Evolutionary conservation across 2,113 vertebrate genomes (phyloP), one percentile per base, ranked within the genome.

Genomic region (Neodon shergylaensis): DNA sequence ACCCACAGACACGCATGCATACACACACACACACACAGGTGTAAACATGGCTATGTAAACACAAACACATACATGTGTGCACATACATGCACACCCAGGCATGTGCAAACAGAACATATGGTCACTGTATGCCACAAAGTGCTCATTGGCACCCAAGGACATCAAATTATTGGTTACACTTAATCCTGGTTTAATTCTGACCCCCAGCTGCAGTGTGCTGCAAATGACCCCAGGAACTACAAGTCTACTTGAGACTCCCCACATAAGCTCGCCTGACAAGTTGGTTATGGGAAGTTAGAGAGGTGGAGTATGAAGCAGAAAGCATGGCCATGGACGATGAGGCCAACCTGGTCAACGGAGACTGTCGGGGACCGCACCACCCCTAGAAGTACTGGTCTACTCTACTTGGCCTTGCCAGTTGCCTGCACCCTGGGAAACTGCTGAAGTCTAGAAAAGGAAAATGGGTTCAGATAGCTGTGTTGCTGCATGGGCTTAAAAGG

Each of bases 321-420:
- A 76, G n/a, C n/a, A 31, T 16, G 36, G 13, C 7, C 52, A 47
- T 9, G 31, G n/a, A 94, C 14, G 21, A 16, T 10, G 36, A 66
- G 7, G 22, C 7, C 5, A n/a, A 17, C 4, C 5, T 13, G 72
- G 63, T 12, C 74, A 44, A 42, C 1, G 5, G n/a, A 82, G 68
- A 22, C 44, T 5, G 9, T 3, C 0, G 8, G 61, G 22, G 26
- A 70, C n/a, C 1, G 0, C 7, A 3, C 7, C 36, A 3, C 19
- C 31, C 68, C 47, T 4, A 36, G 33, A 19, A 89, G 1, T 8
- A 1, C 2, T 3, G 22, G 14, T 81, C 49, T 74, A 9, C 31
- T 21, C 0, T 2, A 9, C 31, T 21, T 0, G 0, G 9, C 54
- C 21, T 61, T 7, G 5, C 17, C n/a, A 66, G 44, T 1, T n/a